Evolutionary conservation across 2,797 vertebrate genomes (phyloP).

Genomic region (Tamandua tetradactyla): DNA sequence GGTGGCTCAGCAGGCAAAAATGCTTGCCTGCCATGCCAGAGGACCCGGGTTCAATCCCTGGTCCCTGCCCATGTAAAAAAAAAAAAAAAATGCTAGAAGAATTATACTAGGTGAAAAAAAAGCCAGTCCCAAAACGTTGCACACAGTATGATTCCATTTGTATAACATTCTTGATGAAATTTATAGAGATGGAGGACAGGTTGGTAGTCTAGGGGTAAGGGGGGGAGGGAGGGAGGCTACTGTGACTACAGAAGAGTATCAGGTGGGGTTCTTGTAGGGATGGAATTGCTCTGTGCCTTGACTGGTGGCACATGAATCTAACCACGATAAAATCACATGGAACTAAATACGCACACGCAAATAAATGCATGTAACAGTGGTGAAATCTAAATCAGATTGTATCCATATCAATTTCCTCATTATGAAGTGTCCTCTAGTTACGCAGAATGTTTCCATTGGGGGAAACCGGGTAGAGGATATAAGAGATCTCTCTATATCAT

Average conservation of each 20-base stretch:
- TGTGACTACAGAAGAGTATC: not conserved
- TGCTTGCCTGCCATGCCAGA: too few species aligned
- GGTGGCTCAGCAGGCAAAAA: too few species aligned
- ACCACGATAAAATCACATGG: not conserved
- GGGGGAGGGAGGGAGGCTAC: too few species aligned
- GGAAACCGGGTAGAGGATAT: not conserved
- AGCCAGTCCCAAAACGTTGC: not conserved
- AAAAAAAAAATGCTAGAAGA: too few species aligned
- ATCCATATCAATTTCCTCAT: not conserved
- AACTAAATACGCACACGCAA: not conserved
- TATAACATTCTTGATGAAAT: not conserved
- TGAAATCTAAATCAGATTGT: not conserved
- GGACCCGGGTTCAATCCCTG: too few species aligned
- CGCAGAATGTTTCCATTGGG: not conserved
- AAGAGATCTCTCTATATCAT: not conserved
- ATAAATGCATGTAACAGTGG: not conserved
- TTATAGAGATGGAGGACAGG: not conserved
- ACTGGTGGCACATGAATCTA: not conserved
- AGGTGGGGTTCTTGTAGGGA: not conserved
- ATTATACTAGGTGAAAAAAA: not conserved
- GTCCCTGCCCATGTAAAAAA: too few species aligned
- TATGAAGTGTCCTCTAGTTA: not conserved
- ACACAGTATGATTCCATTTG: not conserved
- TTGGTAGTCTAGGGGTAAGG: not conserved
- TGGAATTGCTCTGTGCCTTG: not conserved